These are phyloP conservation scores for Macrosiphum euphorbiae DNA, from an alignment of 2,888 invertebrate species.

Conservation along the genomic window DNA sequence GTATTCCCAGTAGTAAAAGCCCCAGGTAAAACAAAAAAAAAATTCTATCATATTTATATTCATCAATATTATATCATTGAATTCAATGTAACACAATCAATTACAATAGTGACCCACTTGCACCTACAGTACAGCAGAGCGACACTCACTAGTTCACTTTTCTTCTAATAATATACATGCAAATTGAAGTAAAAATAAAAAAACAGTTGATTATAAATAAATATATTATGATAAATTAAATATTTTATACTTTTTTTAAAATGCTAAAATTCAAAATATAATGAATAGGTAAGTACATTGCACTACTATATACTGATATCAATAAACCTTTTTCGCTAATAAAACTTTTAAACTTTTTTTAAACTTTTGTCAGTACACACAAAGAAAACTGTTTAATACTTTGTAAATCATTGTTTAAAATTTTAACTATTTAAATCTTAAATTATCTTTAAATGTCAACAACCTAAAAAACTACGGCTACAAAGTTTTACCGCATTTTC, in stretches of 20 bases:
- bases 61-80: no score
- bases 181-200: background rate
- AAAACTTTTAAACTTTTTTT: background rate
- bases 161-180: background rate
- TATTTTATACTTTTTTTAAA: background rate
- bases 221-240: background rate
- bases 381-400: background rate
- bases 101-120: no score
- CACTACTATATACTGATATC: background rate
- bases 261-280: background rate
- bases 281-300: background rate
- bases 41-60: no score
- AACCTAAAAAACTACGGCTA: background rate
- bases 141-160: background rate
- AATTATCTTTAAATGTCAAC: slow-evolving; percentile 13
- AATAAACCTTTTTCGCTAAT: background rate
- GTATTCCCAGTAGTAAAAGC: no score
- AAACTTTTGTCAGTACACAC: background rate
- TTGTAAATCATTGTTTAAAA: slow-evolving; percentile 12
- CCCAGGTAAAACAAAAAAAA: no score
- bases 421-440: slow-evolving; percentile 6
- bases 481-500: slow-evolving; percentile 10
- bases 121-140: no score
- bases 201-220: background rate
- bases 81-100: no score